Evolutionary conservation across 1,140 invertebrate genomes (phyloP), one percentile per base, ranked within the genome.

Genomic region (Drosophila funebris): DNA sequence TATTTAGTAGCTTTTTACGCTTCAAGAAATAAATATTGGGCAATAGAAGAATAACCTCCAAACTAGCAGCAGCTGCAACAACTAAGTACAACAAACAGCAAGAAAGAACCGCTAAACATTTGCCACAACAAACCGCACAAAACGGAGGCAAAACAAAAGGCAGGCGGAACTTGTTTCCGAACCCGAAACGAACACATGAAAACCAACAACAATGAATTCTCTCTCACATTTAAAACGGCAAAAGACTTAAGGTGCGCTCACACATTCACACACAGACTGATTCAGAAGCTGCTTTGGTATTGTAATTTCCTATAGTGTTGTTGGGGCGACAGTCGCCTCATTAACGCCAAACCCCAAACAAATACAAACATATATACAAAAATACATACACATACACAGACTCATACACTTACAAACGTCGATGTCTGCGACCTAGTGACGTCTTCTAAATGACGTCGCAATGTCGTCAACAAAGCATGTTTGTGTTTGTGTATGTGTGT

Each of bases 161-260:
- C 64, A 62, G 33, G 71, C 53, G 69, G 70, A 82, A 82, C 79
- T 78, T 74, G 70, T 82, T 82, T 78, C 36, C 29, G 67, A 54
- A 27, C 48, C 64, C 53, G n/a, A 46, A 29, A 13, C 36, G 24
- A 9, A 68, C 9, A 62, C 46, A 60, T 44, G 9, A 52, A 20
- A 61, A 22, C 13, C 20, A 14, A 36, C 18, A 31, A 63, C 46
- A 24, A 54, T 39, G 31, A 36, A 68, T 46, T 68, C 80, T 81
- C 80, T 81, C 78, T 82, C 78, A 81, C 78, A 77, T 57, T 82
- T 66, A 76, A 81, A 80, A 80, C 77, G 78, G 73, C 62, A 81
- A 68, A 79, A 71, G 56, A 66, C 54, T 46, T 61, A 64, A 58
- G 52, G 70, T 58, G 39, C n/a, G 46, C 27, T 43, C 18, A 66